Conservation (phyloP, 2,797 vertebrate species). For the Centropyge bicolor region DNA sequence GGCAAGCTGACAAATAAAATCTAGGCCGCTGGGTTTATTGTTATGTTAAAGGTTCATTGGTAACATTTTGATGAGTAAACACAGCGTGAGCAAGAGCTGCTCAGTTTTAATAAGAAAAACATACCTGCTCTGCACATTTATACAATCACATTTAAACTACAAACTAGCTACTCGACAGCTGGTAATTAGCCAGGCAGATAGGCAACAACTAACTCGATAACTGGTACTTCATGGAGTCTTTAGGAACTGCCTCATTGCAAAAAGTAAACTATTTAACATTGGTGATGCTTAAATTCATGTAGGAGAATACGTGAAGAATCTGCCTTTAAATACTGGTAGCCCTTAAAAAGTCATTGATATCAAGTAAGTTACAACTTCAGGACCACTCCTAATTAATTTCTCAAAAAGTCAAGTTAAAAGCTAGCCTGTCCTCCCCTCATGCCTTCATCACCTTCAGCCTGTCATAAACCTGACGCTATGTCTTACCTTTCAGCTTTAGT, state of each 20-base stretch:
- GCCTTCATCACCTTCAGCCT: conserved; percentile 38
- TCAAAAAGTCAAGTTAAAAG: conserved; percentile 9
- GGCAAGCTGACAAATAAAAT: conserved; percentile 9
- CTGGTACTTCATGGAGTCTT: not conserved
- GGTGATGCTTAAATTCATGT: not conserved
- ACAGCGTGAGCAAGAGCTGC: conserved; percentile 10
- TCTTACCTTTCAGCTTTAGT: conserved; percentile 31
- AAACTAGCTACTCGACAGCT: conserved; percentile 18
- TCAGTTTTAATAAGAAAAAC: conserved; percentile 6
- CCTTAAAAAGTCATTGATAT: not conserved
- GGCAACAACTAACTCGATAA: not conserved
- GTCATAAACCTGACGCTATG: conserved; percentile 42
- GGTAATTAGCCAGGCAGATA: conserved; percentile 5
- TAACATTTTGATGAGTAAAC: conserved; percentile 14
- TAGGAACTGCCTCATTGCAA: not conserved
- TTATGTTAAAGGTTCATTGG: not conserved
- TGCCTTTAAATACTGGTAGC: not conserved
- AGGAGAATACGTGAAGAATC: not conserved
- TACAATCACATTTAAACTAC: conserved; percentile 15
- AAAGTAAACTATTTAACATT: not conserved
- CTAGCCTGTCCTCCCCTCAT: not conserved
- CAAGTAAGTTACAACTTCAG: not conserved
- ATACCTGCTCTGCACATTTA: conserved; percentile 22
- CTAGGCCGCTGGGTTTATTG: not conserved
- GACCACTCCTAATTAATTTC: conserved; percentile 7